Conservation (phyloP, 2,113 vertebrate genomes). For the Onychostruthus taczanowskii region DNA sequence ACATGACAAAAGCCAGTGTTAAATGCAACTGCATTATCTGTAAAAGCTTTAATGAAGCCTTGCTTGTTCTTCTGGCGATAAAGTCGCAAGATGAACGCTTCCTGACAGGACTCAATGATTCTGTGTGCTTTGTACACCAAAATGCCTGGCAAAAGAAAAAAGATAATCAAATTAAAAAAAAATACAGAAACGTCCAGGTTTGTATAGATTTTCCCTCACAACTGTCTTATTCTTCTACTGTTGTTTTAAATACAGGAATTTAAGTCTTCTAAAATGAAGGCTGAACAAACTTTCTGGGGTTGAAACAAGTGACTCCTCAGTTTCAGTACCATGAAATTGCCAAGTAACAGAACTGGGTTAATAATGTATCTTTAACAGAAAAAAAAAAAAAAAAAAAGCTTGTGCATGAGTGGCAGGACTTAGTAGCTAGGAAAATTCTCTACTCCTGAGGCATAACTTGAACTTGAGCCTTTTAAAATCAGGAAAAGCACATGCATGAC, state of each 20-base stretch:
- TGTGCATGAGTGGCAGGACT: neutral
- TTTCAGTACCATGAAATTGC: neutral
- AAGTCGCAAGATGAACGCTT: slow-evolving; percentile 94
- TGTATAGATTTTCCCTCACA: neutral
- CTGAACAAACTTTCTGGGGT: neutral
- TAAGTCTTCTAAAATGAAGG: neutral
- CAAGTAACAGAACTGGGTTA: neutral
- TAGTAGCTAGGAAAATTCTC: neutral
- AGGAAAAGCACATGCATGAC: neutral
- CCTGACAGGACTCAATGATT: slow-evolving; percentile 96
- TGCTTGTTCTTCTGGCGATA: slow-evolving; percentile 98
- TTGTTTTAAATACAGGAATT: neutral
- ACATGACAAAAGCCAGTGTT: slow-evolving; percentile 93
- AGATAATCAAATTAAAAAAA: neutral
- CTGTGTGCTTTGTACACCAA: slow-evolving; percentile 60
- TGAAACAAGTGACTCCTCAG: neutral
- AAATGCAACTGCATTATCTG: slow-evolving; percentile 92
- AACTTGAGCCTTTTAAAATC: neutral
- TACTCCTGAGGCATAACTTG: neutral
- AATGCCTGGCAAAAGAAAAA: slow-evolving; percentile 72
- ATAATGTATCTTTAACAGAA: neutral
- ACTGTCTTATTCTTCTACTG: neutral
- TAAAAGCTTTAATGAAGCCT: slow-evolving; percentile 98
- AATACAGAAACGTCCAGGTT: neutral
- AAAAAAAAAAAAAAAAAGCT: neutral